Conservation (phyloP, 2,113 vertebrate genomes). For the Lucifuga dentata region DNA sequence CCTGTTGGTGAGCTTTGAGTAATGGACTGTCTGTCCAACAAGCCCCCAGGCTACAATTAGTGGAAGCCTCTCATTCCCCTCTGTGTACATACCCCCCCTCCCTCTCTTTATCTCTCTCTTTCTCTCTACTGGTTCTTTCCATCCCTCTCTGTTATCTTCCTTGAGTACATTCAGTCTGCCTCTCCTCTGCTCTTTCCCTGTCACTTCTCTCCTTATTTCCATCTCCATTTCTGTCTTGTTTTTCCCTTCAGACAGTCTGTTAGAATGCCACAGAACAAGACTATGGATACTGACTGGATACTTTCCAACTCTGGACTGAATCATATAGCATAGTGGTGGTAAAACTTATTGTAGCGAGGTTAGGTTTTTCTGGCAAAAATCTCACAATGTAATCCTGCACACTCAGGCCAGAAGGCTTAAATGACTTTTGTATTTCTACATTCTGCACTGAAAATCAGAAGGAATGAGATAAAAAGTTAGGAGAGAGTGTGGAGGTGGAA, state of each 20-base stretch:
- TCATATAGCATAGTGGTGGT: not conserved
- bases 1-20: slow-evolving; percentile 66
- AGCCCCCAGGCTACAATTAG: slow-evolving; percentile 74
- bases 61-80: slow-evolving; percentile 54
- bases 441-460: slow-evolving; percentile 11
- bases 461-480: slow-evolving; percentile 11
- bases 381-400: not conserved
- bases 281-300: not conserved
- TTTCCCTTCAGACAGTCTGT: slow-evolving; percentile 37
- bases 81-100: slow-evolving; percentile 34
- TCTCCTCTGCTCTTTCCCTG: slow-evolving; percentile 10
- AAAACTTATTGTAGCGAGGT: too few relatives aligned
- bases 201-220: slow-evolving; percentile 19
- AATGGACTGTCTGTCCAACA: slow-evolving; percentile 65
- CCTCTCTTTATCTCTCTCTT: slow-evolving; percentile 19
- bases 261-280: not conserved
- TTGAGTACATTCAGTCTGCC: slow-evolving; percentile 10
- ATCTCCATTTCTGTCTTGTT: slow-evolving; percentile 23
- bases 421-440: slow-evolving; percentile 8
- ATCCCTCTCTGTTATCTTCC: slow-evolving; percentile 32
- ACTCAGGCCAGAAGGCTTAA: not conserved
- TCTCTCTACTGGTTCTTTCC: slow-evolving; percentile 32
- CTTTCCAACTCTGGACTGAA: slow-evolving; percentile 9
- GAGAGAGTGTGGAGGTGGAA: slow-evolving; percentile 1
- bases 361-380: not conserved